phyloP scores from a whole-genome alignment of 1,140 invertebrate genomes.

The Pentalonia nigronervosa region DNA sequence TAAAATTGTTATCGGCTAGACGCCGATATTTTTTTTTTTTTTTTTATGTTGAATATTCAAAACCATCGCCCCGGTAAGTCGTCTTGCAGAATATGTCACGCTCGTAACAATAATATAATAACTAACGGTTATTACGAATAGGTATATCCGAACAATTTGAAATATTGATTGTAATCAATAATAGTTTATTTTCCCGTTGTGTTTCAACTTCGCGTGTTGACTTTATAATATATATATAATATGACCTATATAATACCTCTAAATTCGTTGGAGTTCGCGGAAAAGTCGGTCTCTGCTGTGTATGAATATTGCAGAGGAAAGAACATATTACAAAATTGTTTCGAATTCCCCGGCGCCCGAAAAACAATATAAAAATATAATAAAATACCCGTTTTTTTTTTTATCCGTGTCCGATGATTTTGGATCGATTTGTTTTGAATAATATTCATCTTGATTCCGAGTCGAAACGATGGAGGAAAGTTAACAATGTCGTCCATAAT shows the following conservation, averaged over 20 bases:
- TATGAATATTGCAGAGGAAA: not conserved
- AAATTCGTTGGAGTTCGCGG: not conserved
- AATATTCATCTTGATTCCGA: not conserved
- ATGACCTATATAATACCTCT: not conserved
- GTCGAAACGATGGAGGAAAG: not conserved
- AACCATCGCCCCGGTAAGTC: not conserved
- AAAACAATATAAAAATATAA: not conserved
- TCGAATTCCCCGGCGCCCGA: not conserved
- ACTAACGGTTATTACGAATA: not conserved
- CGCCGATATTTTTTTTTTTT: no score
- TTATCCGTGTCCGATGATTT: not conserved
- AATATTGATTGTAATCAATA: slow-evolving; percentile 6
- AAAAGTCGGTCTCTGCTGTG: not conserved
- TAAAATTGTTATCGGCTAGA: not conserved
- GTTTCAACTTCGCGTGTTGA: not conserved
- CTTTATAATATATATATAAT: not conserved
- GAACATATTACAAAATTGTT: not conserved
- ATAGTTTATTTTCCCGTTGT: not conserved
- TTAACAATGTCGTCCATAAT: not conserved
- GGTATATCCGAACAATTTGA: not conserved
- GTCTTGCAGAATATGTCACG: not conserved
- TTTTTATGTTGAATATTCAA: not conserved
- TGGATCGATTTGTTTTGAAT: not conserved
- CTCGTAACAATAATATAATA: not conserved
- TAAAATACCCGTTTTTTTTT: not conserved